These are phyloP conservation scores for Hedya salicella DNA, from an alignment of 2,888 invertebrate genomes.

Conservation along the genomic window DNA sequence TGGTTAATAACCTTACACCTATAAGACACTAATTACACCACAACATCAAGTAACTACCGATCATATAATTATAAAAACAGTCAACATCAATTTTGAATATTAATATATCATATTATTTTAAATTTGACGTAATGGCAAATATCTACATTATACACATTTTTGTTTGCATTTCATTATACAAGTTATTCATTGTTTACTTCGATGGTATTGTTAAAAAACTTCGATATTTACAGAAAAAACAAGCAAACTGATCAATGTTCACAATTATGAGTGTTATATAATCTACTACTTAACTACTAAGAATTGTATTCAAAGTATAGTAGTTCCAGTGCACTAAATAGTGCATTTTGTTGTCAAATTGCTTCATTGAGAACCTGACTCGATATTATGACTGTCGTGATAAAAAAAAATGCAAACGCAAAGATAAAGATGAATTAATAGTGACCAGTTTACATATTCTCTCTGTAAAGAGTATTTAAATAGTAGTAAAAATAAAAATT, in stretches of 20 bases:
- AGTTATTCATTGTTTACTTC: constrained; percentile 62
- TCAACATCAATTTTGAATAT: constrained; percentile 85
- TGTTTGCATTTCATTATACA: constrained; percentile 48
- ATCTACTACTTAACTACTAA: too few species aligned
- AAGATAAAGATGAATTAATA: constrained; percentile 18
- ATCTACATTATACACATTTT: constrained; percentile 81
- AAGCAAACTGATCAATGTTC: constrained; percentile 53
- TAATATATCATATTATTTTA: constrained; percentile 71
- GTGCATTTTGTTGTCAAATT: neutral
- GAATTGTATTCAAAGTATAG: too few species aligned
- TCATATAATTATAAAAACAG: constrained; percentile 85
- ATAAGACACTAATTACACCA: constrained; percentile 86
- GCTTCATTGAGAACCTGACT: neutral
- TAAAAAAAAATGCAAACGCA: too few species aligned
- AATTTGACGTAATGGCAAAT: constrained; percentile 82
- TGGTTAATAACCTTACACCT: constrained; percentile 64
- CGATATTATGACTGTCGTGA: constrained; percentile 17
- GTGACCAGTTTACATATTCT: constrained; percentile 60
- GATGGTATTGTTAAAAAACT: constrained; percentile 58
- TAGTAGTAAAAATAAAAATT: constrained; percentile 78
- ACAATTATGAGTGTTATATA: neutral
- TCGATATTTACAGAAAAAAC: constrained; percentile 61
- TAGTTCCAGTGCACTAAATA: constrained; percentile 1
- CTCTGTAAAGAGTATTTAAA: constrained; percentile 72
- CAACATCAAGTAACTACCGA: constrained; percentile 85